Evolutionary conservation across 2,797 vertebrate species (phyloP).

Genomic region (Takifugu rubripes): DNA sequence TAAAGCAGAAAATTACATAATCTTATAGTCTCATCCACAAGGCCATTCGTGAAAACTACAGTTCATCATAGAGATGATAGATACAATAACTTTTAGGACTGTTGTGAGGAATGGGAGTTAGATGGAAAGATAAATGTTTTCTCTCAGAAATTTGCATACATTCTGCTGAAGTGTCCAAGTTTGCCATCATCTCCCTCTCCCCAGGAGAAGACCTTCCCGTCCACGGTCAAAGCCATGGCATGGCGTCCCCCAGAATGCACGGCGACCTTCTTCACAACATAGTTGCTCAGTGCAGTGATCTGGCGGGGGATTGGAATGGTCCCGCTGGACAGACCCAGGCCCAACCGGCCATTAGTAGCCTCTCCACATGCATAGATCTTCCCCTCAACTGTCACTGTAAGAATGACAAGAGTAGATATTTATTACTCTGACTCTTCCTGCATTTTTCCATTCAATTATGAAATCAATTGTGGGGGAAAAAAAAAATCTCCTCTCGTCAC

Average conservation of each 20-base stretch:
- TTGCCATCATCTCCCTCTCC: slow-evolving; percentile 98
- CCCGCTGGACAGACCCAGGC: slow-evolving; percentile 91
- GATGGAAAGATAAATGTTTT: neutral
- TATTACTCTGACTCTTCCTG: too few species aligned
- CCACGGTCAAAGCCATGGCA: slow-evolving; percentile 95
- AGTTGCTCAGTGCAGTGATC: slow-evolving; percentile 94
- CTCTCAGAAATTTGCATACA: slow-evolving; percentile 72
- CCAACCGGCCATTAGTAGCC: slow-evolving; percentile 94
- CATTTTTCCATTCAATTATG: too few species aligned
- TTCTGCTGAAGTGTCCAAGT: slow-evolving; percentile 97
- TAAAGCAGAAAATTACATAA: slow-evolving; percentile 35
- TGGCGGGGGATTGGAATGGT: slow-evolving; percentile 96
- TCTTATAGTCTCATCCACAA: neutral
- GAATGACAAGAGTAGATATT: neutral
- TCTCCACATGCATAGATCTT: slow-evolving; percentile 98
- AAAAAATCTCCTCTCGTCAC: neutral
- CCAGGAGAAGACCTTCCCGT: slow-evolving; percentile 98
- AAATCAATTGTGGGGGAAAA: too few species aligned
- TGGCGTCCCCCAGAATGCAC: slow-evolving; percentile 98
- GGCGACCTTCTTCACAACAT: slow-evolving; percentile 97
- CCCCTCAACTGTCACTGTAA: slow-evolving; percentile 92
- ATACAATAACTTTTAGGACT: neutral
- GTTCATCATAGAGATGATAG: neutral
- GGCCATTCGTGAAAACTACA: neutral
- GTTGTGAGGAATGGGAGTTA: neutral